These are phyloP conservation scores for Oscheius sp. DNA, from an alignment of 2,888 invertebrate genomes.

Conservation along the genomic window DNA sequence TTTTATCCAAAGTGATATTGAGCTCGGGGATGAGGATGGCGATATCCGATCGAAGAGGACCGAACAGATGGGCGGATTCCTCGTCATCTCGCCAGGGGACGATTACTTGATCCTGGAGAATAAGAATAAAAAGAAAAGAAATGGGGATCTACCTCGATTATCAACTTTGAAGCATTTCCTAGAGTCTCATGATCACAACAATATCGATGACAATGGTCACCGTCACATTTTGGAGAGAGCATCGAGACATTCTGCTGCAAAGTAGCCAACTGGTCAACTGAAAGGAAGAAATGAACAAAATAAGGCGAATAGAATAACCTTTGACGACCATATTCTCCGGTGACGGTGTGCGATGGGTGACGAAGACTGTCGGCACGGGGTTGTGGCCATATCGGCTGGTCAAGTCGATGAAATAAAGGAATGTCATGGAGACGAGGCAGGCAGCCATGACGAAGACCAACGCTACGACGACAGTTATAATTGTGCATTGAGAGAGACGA, in stretches of 20 bases:
- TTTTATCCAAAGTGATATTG: slow-evolving; percentile 26
- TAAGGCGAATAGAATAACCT: background rate
- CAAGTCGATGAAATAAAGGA: slow-evolving; percentile 21
- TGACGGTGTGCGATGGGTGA: background rate
- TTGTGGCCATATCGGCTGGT: slow-evolving; percentile 28
- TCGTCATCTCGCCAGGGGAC: slow-evolving; percentile 22
- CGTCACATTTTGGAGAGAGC: slow-evolving; percentile 12
- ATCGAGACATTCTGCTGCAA: slow-evolving; percentile 27
- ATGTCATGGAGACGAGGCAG: slow-evolving; percentile 27
- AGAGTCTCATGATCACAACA: slow-evolving; percentile 19
- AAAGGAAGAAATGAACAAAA: background rate
- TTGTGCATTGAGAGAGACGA: slow-evolving; percentile 16
- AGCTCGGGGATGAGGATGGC: slow-evolving; percentile 6
- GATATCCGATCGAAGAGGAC: slow-evolving; percentile 4
- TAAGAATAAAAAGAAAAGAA: background rate
- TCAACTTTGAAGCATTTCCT: slow-evolving; percentile 9
- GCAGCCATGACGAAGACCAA: slow-evolving; percentile 28
- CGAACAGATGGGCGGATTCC: background rate
- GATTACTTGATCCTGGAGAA: slow-evolving; percentile 7
- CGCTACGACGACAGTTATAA: slow-evolving; percentile 5
- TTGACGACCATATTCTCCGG: slow-evolving; percentile 25
- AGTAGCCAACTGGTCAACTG: slow-evolving; percentile 20
- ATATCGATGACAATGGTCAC: slow-evolving; percentile 5
- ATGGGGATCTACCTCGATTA: background rate
- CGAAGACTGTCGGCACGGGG: slow-evolving; percentile 17